These are phyloP conservation scores for Parthenolecanium corni DNA, from an alignment of 2,888 invertebrate genomes.

Conservation along the genomic window DNA sequence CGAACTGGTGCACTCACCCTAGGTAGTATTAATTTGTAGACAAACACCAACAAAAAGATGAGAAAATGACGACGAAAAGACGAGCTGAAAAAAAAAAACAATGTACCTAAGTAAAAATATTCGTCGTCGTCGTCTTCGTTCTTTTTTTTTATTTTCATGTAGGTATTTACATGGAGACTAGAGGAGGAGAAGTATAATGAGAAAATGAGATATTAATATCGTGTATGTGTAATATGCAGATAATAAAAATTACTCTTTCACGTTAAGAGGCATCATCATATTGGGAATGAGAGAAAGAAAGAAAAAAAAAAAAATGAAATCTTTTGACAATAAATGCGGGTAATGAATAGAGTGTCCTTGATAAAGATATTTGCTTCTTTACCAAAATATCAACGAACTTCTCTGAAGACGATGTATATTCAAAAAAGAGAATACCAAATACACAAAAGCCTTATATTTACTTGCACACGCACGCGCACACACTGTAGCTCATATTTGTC, in stretches of 20 bases:
- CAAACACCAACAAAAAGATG: too few relatives aligned
- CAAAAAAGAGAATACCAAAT: too few relatives aligned
- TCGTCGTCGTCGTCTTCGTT: constrained; percentile 6
- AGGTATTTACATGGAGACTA: too few relatives aligned
- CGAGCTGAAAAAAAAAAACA: too few relatives aligned
- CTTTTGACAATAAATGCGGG: constrained; percentile 24
- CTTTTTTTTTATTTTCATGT: not conserved
- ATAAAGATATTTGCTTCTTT: constrained; percentile 21
- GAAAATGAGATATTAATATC: too few relatives aligned
- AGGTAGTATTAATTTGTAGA: too few relatives aligned
- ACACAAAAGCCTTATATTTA: not conserved
- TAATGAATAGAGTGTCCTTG: constrained; percentile 27
- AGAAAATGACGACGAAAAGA: too few relatives aligned
- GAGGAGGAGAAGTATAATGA: not conserved
- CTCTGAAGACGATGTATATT: not conserved
- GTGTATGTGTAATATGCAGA: not conserved
- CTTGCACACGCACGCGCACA: not conserved
- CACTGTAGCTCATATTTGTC: too few relatives aligned
- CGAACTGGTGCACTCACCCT: too few relatives aligned
- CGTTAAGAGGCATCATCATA: constrained; percentile 1
- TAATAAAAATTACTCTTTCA: constrained; percentile 10
- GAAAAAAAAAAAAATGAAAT: constrained; percentile 2
- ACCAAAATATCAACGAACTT: constrained; percentile 27
- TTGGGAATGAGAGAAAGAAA: too few relatives aligned
- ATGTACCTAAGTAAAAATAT: constrained; percentile 6